These are phyloP conservation scores for Saccostrea echinata DNA, from an alignment of 1,140 invertebrate species.

Conservation along the genomic window DNA sequence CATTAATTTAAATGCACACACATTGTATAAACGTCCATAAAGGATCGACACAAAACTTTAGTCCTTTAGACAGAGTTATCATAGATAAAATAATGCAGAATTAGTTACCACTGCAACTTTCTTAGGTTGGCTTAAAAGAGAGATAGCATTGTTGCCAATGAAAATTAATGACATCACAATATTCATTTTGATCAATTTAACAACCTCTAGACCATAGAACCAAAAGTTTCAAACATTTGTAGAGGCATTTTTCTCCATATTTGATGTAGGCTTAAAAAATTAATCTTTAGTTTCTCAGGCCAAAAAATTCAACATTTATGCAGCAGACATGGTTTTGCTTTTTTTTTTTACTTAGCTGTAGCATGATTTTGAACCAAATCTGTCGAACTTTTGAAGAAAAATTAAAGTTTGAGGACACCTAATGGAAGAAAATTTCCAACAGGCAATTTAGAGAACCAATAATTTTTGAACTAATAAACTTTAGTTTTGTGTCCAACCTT, in stretches of 20 bases:
- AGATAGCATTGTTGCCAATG: conserved; percentile 1
- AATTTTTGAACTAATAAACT: conserved; percentile 16
- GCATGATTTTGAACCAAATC: neutral
- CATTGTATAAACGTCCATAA: conserved; percentile 10
- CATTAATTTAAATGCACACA: conserved; percentile 7
- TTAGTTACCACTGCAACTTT: conserved; percentile 21
- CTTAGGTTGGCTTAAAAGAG: conserved; percentile 5
- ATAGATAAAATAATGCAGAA: conserved; percentile 20
- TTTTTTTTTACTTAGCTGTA: neutral
- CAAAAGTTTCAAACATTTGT: conserved; percentile 9
- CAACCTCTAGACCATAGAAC: conserved; percentile 2
- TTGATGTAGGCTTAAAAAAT: conserved; percentile 13
- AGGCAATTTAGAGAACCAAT: conserved; percentile 9
- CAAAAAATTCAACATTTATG: conserved; percentile 15
- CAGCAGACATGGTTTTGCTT: conserved; percentile 16
- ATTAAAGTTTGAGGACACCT: conserved; percentile 6
- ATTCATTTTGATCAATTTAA: conserved; percentile 10
- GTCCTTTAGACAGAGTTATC: neutral
- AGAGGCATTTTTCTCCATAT: conserved; percentile 5
- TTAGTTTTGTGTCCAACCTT: conserved; percentile 10
- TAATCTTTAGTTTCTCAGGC: conserved; percentile 11
- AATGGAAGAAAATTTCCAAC: conserved; percentile 3
- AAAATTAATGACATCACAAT: neutral
- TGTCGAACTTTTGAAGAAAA: neutral
- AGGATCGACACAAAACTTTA: conserved; percentile 13